These are phyloP conservation scores for Corythaeola cristata DNA, from an alignment of 2,113 vertebrate genomes.

Conservation along the genomic window DNA sequence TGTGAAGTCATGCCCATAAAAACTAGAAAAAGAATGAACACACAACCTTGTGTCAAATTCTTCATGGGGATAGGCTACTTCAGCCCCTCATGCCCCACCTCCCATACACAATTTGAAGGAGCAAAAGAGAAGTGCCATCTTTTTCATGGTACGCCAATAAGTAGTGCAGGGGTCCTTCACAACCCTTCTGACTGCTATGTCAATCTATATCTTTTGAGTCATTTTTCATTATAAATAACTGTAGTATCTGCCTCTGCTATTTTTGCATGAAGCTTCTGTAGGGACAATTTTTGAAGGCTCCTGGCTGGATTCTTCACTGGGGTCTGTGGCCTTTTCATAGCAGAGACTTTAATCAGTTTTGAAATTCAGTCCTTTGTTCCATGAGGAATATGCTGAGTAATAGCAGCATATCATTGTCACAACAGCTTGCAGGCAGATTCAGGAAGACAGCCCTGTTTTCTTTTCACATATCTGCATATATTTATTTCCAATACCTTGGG, in stretches of 20 bases:
- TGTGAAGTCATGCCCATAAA: background rate
- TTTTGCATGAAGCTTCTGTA: background rate
- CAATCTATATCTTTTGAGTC: background rate
- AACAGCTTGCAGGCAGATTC: background rate
- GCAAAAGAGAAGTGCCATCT: background rate
- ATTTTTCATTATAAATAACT: background rate
- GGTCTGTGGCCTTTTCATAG: background rate
- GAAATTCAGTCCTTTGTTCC: background rate
- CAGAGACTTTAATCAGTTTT: background rate
- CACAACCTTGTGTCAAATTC: background rate
- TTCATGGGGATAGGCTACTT: background rate
- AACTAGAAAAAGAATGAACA: background rate
- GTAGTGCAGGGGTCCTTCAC: background rate
- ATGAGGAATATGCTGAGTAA: slow-evolving; percentile 28
- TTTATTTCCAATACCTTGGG: background rate
- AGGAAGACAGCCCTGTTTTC: background rate
- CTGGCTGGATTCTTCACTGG: background rate
- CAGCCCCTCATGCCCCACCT: background rate
- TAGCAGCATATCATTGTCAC: background rate
- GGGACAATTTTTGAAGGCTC: background rate
- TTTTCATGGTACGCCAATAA: background rate
- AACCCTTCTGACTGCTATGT: background rate
- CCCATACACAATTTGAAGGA: background rate
- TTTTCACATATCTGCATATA: background rate
- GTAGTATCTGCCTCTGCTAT: background rate